A percentile compares a stretch with the other conserved stretches of the same genome.
Conservation (phyloP, 2,797 vertebrate genomes). For the Vireo griseus region DNA sequence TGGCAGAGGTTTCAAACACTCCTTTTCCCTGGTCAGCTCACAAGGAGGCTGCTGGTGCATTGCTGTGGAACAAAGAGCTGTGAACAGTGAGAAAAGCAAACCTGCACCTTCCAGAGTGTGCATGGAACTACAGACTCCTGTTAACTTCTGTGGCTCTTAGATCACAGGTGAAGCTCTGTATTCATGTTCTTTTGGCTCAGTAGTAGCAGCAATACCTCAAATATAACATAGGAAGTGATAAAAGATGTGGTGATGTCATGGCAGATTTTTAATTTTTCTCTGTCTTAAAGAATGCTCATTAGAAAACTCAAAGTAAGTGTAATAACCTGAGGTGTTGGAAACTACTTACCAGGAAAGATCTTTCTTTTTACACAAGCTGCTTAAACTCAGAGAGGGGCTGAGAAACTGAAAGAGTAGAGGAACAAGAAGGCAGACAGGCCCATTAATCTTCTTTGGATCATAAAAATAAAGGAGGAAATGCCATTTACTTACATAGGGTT, state of each 20-base stretch:
- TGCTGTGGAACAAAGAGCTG: neutral
- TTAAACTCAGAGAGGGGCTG: neutral
- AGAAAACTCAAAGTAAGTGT: neutral
- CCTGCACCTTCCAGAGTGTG: neutral
- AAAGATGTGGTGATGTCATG: neutral
- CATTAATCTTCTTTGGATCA: neutral
- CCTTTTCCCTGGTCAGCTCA: rapidly evolving
- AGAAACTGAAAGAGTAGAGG: neutral
- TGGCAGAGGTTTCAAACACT: neutral
- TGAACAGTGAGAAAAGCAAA: neutral
- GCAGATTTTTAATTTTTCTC: neutral
- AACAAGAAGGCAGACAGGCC: neutral
- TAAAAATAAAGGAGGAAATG: neutral
- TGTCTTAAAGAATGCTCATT: neutral
- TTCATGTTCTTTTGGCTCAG: neutral
- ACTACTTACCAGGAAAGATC: neutral
- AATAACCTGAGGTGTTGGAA: neutral
- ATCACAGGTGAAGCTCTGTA: neutral
- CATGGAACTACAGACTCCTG: neutral
- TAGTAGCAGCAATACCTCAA: neutral
- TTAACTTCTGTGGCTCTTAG: neutral
- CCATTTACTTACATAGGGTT: neutral
- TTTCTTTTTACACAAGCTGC: neutral
- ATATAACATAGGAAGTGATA: neutral
- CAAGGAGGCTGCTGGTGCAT: neutral